Base-by-base conservation (phyloP, 2,797 vertebrate species). In the Bucorvus abyssinicus region DNA sequence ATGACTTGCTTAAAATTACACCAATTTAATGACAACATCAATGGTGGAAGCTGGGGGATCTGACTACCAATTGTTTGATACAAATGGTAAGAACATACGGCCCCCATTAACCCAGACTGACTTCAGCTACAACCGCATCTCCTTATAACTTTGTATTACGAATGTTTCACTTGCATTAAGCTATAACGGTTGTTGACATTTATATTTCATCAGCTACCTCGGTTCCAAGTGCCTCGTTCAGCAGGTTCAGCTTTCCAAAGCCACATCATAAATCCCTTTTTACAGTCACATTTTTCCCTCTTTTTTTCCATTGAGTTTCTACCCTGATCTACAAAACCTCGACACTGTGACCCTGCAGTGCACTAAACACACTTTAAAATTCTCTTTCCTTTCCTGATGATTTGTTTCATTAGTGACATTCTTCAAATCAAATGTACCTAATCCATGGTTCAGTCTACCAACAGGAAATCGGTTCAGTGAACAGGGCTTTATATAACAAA, bases 341-440 rank as follows among this genome's bases (percentile, higher is more conserved):
- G 0, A 88, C 93, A 83, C 87, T 95, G 70, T 93, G 93, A 95
- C 92, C 94, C 93, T 92, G 71, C 18, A 57, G 76, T 68, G 36
- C 69, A 74, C 79, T 93, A 87, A 92, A 49, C 73, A 91, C 84
- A 56, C 79, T 96, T 96, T 87, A 89, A 83, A 95, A 75, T 97
- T 97, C 92, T 81, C 85, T 94, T 94, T 95, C 55, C 63, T 97
- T 96, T 97, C 87, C 95, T 90, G 89, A 89, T 97, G 91, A 96
- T 97, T 97, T 97, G 94, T 97, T 98, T 97, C 95, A 97, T 97
- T 97, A 97, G 93, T 96, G 93, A 94, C 95, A 97, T 97, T 97
- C 97, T 97, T 97, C 92, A 98, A 95, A 97, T 97, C 96, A 97
- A 97, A 97, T 97, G 97, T 97, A 97, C 96, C 96, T 98, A 97